Conservation (phyloP, 2,113 vertebrate genomes). For the Phainopepla nitens region DNA sequence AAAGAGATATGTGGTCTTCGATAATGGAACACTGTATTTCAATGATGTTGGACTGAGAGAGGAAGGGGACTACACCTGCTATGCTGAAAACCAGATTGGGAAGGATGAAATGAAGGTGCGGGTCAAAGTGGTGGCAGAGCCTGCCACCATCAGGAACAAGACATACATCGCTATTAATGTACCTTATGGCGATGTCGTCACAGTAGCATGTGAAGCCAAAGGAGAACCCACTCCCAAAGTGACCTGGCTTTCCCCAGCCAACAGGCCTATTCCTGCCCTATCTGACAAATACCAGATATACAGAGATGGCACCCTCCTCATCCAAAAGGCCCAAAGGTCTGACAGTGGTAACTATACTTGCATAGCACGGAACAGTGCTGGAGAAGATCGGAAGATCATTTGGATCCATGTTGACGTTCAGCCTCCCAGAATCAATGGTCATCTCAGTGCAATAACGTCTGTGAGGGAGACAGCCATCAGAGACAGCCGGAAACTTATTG, state of each 20-base stretch:
- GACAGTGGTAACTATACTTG: conserved; percentile 93
- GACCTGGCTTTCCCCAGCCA: conserved; percentile 85
- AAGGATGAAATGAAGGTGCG: conserved; percentile 90
- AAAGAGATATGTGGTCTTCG: conserved; percentile 85
- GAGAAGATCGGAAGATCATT: conserved; percentile 76
- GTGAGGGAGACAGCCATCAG: conserved; percentile 67
- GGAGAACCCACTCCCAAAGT: conserved; percentile 80
- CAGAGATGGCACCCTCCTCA: conserved; percentile 80
- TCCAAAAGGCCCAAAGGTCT: conserved; percentile 82
- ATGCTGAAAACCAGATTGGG: conserved; percentile 88
- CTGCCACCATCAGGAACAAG: conserved; percentile 75
- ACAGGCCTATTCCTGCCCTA: conserved; percentile 67
- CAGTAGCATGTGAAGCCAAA: conserved; percentile 75
- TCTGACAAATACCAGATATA: conserved; percentile 82
- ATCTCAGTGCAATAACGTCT: conserved; percentile 52
- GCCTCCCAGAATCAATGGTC: conserved; percentile 80
- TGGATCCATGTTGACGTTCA: conserved; percentile 76
- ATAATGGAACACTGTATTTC: conserved; percentile 89
- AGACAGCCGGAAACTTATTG: conserved; percentile 73
- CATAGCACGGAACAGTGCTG: conserved; percentile 75
- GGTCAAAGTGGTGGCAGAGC: conserved; percentile 76
- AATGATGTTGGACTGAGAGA: conserved; percentile 83
- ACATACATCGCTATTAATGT: conserved; percentile 58
- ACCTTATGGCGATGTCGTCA: conserved; percentile 77
- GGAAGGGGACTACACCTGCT: conserved; percentile 90